Evolutionary conservation across 2,888 invertebrate species (phyloP).

Genomic region (Drosophila limbata): DNA sequence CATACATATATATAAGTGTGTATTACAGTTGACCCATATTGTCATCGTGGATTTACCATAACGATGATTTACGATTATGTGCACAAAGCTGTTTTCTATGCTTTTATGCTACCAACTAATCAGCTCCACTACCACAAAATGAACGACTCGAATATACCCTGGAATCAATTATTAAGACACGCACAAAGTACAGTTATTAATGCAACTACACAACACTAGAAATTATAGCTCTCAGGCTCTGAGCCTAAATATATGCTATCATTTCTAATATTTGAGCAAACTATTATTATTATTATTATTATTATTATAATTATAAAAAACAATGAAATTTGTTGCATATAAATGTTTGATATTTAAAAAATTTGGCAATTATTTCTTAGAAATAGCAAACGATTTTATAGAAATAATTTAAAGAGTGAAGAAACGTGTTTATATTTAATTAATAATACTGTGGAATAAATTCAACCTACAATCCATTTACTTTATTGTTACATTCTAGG

Average conservation of each 20-base stretch:
- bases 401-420: too few species aligned
- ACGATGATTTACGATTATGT: conserved; percentile 37
- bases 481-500: neutral
- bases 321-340: too few species aligned
- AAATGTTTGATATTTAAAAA: too few species aligned
- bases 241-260: conserved; percentile 3
- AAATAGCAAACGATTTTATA: too few species aligned
- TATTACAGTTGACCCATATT: conserved; percentile 52
- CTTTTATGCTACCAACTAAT: conserved; percentile 11
- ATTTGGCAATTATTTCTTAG: too few species aligned
- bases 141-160: conserved; percentile 26
- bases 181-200: neutral
- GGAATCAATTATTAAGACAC: neutral
- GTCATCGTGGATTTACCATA: conserved; percentile 48
- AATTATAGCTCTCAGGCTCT: neutral
- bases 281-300: neutral
- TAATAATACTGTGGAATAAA: too few species aligned
- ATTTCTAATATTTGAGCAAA: neutral
- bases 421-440: too few species aligned
- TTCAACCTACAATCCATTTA: too few species aligned
- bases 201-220: neutral
- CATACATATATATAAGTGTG: neutral
- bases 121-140: neutral
- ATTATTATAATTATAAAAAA: too few species aligned
- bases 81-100: conserved; percentile 23